phyloP scores from a whole-genome alignment of 2,888 invertebrate genomes.

The Morpho achilles region DNA sequence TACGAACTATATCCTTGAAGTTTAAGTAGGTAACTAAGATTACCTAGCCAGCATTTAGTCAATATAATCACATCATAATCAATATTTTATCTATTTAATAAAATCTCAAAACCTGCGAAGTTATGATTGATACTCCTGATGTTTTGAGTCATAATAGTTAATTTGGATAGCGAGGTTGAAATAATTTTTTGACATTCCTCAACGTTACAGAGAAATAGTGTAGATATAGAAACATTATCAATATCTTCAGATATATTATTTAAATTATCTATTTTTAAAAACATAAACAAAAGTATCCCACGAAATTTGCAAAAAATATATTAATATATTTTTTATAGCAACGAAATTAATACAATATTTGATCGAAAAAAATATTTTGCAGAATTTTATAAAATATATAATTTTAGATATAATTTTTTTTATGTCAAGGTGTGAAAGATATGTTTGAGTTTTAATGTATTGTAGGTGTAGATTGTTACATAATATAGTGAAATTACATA shows the following conservation, averaged over 20 bases:
- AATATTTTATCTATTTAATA: background rate
- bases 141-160: constrained; percentile 14
- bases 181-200: constrained; percentile 2
- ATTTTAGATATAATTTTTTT: too few species aligned
- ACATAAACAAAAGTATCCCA: too few species aligned
- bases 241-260: background rate
- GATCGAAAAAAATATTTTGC: too few species aligned
- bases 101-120: constrained; percentile 6
- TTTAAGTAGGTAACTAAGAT: background rate
- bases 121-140: constrained; percentile 12
- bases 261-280: background rate
- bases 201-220: background rate
- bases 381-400: too few species aligned
- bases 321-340: too few species aligned
- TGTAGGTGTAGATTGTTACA: too few species aligned
- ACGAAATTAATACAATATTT: too few species aligned
- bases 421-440: too few species aligned
- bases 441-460: too few species aligned
- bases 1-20: background rate
- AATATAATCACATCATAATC: constrained; percentile 9
- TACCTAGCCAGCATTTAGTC: constrained; percentile 10
- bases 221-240: background rate
- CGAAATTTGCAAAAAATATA: too few species aligned
- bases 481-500: too few species aligned
- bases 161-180: background rate